A percentile compares a stretch with the other conserved stretches of the same genome.
phyloP scores from a whole-genome alignment of 2,888 invertebrate species.

The Tortrix viridana region DNA sequence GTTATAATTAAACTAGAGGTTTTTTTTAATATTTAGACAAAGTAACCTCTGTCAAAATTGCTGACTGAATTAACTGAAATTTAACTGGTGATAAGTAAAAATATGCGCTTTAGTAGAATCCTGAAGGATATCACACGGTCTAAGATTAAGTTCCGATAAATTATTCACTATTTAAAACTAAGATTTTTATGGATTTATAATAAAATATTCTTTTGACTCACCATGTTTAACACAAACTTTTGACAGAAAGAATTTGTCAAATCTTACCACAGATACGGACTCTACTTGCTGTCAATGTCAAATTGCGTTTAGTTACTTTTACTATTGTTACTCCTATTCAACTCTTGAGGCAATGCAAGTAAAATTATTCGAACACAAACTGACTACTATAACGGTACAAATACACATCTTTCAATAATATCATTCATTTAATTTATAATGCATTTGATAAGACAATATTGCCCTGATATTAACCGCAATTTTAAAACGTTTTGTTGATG shows the following conservation, averaged over 20 bases:
- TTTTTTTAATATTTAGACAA: constrained; percentile 8
- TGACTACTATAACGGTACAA: too few relatives aligned
- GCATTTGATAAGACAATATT: too few relatives aligned
- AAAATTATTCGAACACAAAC: too few relatives aligned
- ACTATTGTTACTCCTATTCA: too few relatives aligned
- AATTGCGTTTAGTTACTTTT: not conserved
- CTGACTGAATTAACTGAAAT: not conserved
- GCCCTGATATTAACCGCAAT: too few relatives aligned
- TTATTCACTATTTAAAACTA: constrained; percentile 6
- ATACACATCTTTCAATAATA: too few relatives aligned
- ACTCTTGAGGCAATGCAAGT: too few relatives aligned
- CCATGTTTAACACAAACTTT: constrained; percentile 76
- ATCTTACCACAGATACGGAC: constrained; percentile 21
- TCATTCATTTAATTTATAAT: too few relatives aligned
- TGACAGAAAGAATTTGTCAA: constrained; percentile 66
- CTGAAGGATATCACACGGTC: not conserved
- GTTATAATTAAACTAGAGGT: too few relatives aligned
- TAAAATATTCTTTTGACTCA: constrained; percentile 58
- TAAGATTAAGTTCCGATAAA: not conserved
- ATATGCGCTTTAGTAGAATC: constrained; percentile 2
- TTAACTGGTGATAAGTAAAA: constrained; percentile 5
- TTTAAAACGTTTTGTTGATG: too few relatives aligned
- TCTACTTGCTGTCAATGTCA: not conserved
- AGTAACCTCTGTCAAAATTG: constrained; percentile 8
- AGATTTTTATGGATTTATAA: constrained; percentile 66